phyloP scores from a whole-genome alignment of 2,113 vertebrate species.

The Hemiprocne comata region DNA sequence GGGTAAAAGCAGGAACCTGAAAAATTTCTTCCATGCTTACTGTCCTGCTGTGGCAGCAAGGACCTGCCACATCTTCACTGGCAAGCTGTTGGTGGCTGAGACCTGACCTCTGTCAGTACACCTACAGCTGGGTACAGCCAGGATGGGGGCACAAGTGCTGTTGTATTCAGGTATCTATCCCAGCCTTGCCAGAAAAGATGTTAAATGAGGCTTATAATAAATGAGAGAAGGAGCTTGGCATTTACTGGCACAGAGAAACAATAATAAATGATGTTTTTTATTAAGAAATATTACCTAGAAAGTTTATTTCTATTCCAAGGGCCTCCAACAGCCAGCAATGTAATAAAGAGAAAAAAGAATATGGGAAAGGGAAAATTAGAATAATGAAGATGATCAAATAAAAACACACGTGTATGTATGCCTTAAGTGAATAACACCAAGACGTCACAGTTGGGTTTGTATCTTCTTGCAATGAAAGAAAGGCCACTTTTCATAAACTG shows the following conservation, averaged over 20 bases:
- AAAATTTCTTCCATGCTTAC: not conserved
- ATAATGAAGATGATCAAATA: conserved; percentile 50
- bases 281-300: conserved; percentile 70
- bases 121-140: not conserved
- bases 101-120: not conserved
- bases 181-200: not conserved
- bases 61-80: not conserved
- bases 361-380: conserved; percentile 42
- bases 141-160: not conserved
- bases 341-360: conserved; percentile 53
- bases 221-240: conserved; percentile 24
- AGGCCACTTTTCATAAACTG: conserved; percentile 21
- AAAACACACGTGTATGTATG: not conserved
- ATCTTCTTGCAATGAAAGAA: conserved; percentile 26
- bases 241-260: conserved; percentile 43
- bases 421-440: conserved; percentile 38
- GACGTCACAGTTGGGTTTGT: not conserved
- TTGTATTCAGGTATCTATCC: not conserved
- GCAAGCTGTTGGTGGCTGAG: not conserved
- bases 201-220: not conserved
- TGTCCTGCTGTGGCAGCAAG: not conserved
- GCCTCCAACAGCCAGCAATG: conserved; percentile 20
- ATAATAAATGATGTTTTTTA: conserved; percentile 73
- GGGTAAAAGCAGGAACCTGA: not conserved
- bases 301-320: conserved; percentile 51